phyloP scores from a whole-genome alignment of 2,797 vertebrate genomes.

The Gila robusta region DNA sequence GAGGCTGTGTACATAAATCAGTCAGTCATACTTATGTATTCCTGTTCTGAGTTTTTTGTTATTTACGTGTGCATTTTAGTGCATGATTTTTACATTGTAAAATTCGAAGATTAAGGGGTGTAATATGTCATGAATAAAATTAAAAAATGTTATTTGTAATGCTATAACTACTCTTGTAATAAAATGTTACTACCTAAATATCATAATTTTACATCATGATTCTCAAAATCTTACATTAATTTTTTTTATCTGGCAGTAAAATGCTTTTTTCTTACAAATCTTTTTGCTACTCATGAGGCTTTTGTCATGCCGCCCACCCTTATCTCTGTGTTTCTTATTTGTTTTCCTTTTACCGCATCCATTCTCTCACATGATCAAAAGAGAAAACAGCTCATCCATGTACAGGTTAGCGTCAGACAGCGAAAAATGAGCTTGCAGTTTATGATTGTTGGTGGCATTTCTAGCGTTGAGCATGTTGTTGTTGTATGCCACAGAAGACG shows the following conservation, averaged over 20 bases:
- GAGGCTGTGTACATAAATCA: neutral
- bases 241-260: neutral
- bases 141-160: neutral
- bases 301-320: slow-evolving; percentile 27
- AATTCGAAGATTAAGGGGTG: neutral
- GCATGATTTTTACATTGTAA: neutral
- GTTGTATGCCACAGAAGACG: slow-evolving; percentile 87
- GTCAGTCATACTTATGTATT: neutral
- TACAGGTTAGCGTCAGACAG: slow-evolving; percentile 49
- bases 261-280: neutral
- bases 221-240: neutral
- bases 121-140: neutral
- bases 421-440: slow-evolving; percentile 60
- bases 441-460: slow-evolving; percentile 57
- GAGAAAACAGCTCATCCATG: slow-evolving; percentile 38
- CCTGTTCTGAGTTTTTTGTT: neutral
- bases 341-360: slow-evolving; percentile 2
- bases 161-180: neutral
- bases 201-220: neutral
- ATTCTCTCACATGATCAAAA: slow-evolving; percentile 23
- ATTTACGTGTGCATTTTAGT: neutral
- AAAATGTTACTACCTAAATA: neutral
- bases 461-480: slow-evolving; percentile 83
- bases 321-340: slow-evolving; percentile 26
- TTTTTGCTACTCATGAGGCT: neutral